Conservation (phyloP, 2,888 invertebrate genomes). For the Prosopocoilus inquinatus region DNA sequence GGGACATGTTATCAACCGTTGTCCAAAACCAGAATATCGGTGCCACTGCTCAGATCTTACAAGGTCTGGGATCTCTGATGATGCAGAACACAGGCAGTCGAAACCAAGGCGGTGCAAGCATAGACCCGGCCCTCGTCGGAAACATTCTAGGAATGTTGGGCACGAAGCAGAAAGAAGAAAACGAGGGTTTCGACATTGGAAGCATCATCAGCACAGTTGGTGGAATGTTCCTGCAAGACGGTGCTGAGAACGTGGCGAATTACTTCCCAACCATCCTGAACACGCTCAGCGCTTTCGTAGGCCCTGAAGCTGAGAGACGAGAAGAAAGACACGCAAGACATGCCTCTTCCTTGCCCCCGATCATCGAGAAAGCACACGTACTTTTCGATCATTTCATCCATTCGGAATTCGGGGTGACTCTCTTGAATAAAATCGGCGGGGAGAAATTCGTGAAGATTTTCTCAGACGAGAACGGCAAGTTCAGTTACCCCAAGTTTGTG, state of each 20-base stretch:
- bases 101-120: slow-evolving; percentile 45
- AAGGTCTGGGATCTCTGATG: slow-evolving; percentile 44
- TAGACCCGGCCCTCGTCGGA: slow-evolving; percentile 59
- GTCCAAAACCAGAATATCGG: slow-evolving; percentile 36
- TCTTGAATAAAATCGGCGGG: slow-evolving; percentile 73
- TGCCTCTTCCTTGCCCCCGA: slow-evolving; percentile 69
- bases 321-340: slow-evolving; percentile 68
- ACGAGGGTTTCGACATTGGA: slow-evolving; percentile 21
- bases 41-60: slow-evolving; percentile 53
- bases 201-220: slow-evolving; percentile 17
- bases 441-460: slow-evolving; percentile 68
- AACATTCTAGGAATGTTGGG: slow-evolving; percentile 59
- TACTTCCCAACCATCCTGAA: slow-evolving; percentile 69
- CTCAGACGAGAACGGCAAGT: slow-evolving; percentile 65
- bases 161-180: slow-evolving; percentile 34
- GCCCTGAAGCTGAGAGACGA: slow-evolving; percentile 60
- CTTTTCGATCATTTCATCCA: slow-evolving; percentile 78
- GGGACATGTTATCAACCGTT: slow-evolving; percentile 38
- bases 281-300: slow-evolving; percentile 60
- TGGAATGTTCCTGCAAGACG: slow-evolving; percentile 14
- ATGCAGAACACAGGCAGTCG: slow-evolving; percentile 3
- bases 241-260: slow-evolving; percentile 44
- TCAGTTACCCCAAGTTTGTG: slow-evolving; percentile 71
- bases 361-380: slow-evolving; percentile 67
- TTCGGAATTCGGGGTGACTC: slow-evolving; percentile 71